Evolutionary conservation across 2,888 invertebrate genomes (phyloP), one percentile per base, ranked within the genome.

Genomic region (Salticus scenicus): DNA sequence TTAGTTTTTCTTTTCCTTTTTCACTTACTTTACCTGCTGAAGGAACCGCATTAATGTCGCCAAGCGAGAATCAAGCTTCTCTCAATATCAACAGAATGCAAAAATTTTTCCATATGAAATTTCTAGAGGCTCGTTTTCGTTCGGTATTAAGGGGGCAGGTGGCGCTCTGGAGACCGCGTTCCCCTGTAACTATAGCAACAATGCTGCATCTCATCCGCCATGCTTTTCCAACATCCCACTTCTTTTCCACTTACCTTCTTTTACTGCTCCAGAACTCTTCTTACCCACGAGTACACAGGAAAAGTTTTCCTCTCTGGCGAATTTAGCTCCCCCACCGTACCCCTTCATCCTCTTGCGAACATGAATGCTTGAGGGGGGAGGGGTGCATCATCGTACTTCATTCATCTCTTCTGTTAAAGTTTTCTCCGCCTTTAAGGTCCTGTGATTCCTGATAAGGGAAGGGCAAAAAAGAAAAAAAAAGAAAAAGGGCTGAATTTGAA

Each of bases 271-370:
- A 84, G 75, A 72, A 84, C 83, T 77, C 83, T 84, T 84, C 83
- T 84, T 84, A 84, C 83, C 83, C 84, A 85, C 84, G 84, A 78
- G 74, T 85, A 79, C 84, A 79, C 79, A 84, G 84, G 78, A 85
- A 85, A 85, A 85, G 84, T 85, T 85, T 85, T 85, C 84, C 84
- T 84, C 84, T 84, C 84, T 85, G 84, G 72, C 84, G 84, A 85
- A 79, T 85, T 75, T 74, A 27, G 73, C 77, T 63, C 12, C 57
- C 73, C 84, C 51, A 51, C 42, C 14, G 27, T 31, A n/a, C 66
- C 64, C 31, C 42, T 69, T 57, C 64, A 76, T 76, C 83, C 77
- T 75, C 66, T 67, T 64, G 51, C 69, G 73, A 67, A 57, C 80
- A 27, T 67, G 72, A 64, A 72, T 83, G 76, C 78, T 71, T 66